Evolutionary conservation across 2,113 vertebrate species (phyloP), one percentile per base, ranked within the genome.

Genomic region (Gobio gobio): DNA sequence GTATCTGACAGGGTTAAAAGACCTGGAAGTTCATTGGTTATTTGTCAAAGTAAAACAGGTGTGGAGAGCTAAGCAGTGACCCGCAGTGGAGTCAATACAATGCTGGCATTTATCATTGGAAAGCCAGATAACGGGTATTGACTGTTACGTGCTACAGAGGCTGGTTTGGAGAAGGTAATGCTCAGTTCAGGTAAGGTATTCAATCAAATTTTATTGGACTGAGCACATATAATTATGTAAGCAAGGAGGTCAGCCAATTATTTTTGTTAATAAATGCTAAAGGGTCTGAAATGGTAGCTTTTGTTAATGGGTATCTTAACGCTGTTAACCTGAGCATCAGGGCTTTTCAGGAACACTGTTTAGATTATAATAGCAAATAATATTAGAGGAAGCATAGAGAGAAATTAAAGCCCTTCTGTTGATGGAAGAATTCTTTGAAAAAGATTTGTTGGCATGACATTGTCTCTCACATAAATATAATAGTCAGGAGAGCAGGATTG

Each of bases 41-140:
- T 86, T 86, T 86, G 63, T 86, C 51, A 78, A 77, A 83, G 85
- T 83, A 70, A 47, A 83, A 70, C 24, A 83, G 61, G 80, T 86
- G 80, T 70, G 40, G 51, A 59, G 36, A 78, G 61, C 85, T 12
- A 33, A 58, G 45, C 70, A 45, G 79, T 56, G 85, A 86, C 72
- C 85, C 79, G 24, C 26, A 63, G 73, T 16, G 72, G 16, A 72
- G 51, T 78, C 81, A 40, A 87, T 79, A 83, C 29, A 82, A 45
- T 59, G 73, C 26, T 83, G 45, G 59, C 74, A 77, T 87, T 61
- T 64, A 83, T 87, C 81, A 87, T 26, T 58, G 36, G 43, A 40
- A 47, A 76, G 59, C 70, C 61, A 59, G 54, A 49, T 79, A 83
- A 86, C 68, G 2, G 51, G 20, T 76, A 73, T 58, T 51, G 74